Evolutionary conservation across 1,140 invertebrate genomes (phyloP), one percentile per base, ranked within the genome.

Genomic region (Drosophila subpulchrella): DNA sequence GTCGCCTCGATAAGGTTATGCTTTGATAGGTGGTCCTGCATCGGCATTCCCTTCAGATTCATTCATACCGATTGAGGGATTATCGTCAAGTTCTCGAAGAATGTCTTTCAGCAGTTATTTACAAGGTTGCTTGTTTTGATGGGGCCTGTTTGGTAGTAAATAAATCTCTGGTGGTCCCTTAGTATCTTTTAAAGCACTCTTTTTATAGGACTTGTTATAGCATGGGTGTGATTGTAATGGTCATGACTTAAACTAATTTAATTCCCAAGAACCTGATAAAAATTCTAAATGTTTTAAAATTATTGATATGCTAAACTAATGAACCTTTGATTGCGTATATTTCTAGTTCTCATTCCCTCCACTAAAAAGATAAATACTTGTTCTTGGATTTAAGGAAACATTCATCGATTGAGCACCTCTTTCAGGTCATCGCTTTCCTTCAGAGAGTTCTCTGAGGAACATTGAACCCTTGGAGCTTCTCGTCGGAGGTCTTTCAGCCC

Each of bases 1-100:
- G 55, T 57, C 59, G 46, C 36, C 57, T 39, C 59, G 81, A 84
- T 84, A 80, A 84, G 72, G 41, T 38, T 62, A 44, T 65, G 53
- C 61, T 66, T 48, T 78, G 60, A 81, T 78, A 78, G 72, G 54
- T 75, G 61, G 61, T 75, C 61, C 54, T 30, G 10, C 34, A 32
- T 7, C 13, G 34, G 63, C 44, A 39, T 20, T 65, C 44, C 34
- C 11, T 17, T 38, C 15, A 50, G 42, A 41, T 41, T 32, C 13
- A 10, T 60, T 60, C 12, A 17, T 46, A 61, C 55, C 32, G 60
- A 60, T 62, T 34, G 13, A 24, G 13, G 13, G 2, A 38, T 1
- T 30, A 47, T 30, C 10, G 32, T 12, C 12, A 30, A 15, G 12
- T 48, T 47, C 13, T 6, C 0, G 7, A 20, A 20, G 4, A 24